A percentile compares a stretch with the other conserved stretches of the same genome.
Evolutionary conservation across 1,140 invertebrate species (phyloP).

Genomic region (Anastatus disparis): DNA sequence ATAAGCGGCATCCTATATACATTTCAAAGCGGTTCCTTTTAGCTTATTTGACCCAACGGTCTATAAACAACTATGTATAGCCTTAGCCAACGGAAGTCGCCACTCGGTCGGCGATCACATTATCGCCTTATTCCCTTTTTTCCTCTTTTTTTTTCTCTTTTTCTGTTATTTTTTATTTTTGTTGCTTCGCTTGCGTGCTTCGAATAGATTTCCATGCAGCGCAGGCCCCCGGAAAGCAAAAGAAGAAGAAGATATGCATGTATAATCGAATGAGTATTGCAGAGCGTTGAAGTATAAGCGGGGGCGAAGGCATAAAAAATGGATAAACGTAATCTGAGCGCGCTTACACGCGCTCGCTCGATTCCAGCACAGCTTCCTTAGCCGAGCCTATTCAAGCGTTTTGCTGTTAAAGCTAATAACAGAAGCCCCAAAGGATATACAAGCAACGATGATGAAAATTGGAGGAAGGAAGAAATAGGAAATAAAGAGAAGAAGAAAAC

Average conservation of each 20-base stretch:
- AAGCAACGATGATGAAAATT: background rate
- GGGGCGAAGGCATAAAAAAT: slow-evolving; percentile 5
- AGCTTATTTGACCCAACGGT: no score
- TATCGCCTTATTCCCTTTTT: background rate
- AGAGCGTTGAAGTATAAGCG: background rate
- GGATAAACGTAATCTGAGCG: slow-evolving; percentile 24
- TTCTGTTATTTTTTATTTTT: no score
- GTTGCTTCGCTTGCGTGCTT: background rate
- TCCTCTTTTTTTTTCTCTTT: background rate
- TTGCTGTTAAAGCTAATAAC: slow-evolving; percentile 4
- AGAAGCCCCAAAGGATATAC: background rate
- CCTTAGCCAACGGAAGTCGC: no score
- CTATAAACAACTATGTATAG: no score
- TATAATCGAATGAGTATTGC: slow-evolving; percentile 1
- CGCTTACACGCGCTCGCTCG: background rate
- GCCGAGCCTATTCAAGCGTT: background rate
- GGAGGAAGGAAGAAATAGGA: background rate
- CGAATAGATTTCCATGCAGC: background rate
- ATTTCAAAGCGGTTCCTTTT: no score
- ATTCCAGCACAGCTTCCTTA: background rate
- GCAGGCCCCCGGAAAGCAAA: background rate
- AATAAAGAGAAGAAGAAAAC: background rate
- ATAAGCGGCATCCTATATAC: no score
- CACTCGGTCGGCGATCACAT: background rate
- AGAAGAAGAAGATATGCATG: slow-evolving; percentile 1